Evolutionary conservation across 2,888 invertebrate species (phyloP).

Genomic region (Fissipunctia ypsillon): DNA sequence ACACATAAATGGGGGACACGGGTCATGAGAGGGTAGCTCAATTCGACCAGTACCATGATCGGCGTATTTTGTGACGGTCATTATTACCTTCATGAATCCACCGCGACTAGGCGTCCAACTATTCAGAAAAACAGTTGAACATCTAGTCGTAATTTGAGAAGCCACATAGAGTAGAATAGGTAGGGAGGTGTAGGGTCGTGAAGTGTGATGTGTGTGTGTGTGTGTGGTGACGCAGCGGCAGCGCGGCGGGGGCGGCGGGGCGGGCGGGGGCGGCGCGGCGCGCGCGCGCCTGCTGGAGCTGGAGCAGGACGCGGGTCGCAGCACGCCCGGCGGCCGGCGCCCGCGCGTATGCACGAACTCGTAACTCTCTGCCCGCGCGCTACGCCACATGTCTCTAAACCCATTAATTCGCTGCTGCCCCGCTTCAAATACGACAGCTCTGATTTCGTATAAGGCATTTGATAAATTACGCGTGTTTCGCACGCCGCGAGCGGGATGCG

Average conservation of each 20-base stretch:
- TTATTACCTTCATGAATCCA: background rate
- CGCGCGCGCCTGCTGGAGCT: conserved; percentile 88
- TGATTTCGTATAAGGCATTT: background rate
- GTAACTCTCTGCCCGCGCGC: conserved; percentile 41
- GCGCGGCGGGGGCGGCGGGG: conserved; percentile 63
- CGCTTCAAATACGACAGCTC: conserved; percentile 42
- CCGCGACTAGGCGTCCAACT: conserved; percentile 19
- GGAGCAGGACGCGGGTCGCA: conserved; percentile 88
- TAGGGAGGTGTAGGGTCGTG: conserved; percentile 41
- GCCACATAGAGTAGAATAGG: conserved; percentile 24
- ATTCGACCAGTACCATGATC: conserved; percentile 19
- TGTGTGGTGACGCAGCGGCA: conserved; percentile 72
- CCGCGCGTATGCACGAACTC: conserved; percentile 73
- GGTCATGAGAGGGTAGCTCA: conserved; percentile 28
- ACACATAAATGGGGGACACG: conserved; percentile 42
- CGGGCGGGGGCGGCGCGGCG: conserved; percentile 71
- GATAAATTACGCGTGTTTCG: conserved; percentile 2
- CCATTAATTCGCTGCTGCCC: conserved; percentile 45
- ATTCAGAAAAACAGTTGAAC: conserved; percentile 20
- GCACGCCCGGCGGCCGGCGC: conserved; percentile 86
- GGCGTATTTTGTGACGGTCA: conserved; percentile 1
- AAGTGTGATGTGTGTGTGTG: conserved; percentile 74
- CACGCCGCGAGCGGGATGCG: background rate
- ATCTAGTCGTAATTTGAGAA: conserved; percentile 15
- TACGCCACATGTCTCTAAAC: conserved; percentile 4